Evolutionary conservation across 2,888 invertebrate genomes (phyloP), one percentile per base, ranked within the genome.

Genomic region (Eupithecia dodoneata): DNA sequence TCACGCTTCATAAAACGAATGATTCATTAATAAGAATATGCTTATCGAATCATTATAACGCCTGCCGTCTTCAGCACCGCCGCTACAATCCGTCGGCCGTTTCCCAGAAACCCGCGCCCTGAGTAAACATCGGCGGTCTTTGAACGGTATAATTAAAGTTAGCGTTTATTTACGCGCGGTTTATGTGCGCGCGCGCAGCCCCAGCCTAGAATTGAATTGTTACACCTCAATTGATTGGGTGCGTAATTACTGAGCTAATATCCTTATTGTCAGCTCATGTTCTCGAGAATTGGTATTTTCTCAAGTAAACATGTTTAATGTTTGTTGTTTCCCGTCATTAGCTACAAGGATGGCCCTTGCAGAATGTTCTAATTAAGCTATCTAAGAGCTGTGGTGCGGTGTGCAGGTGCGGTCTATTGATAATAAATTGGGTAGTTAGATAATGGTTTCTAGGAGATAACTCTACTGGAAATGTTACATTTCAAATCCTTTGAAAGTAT

Each of bases 81-180:
- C 73, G 76, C 44, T 45, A 76, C 6, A 65, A 55, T 7, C 55
- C 71, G 67, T 13, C 66, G 18, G 41, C 52, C 18, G 44, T 30
- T 45, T 49, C 9, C 13, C 45, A 10, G n/a, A 65, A 42, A 69
- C 42, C 0, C 18, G 30, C 4, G 4, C 70, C 47, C 44, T 75
- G 82, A 83, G 79, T 80, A 85, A 87, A 85, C 81, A 85, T 79
- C 83, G 83, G 84, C 81, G 74, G 81, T 83, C 82, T 87, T 85
- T 85, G 84, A 80, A 81, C 71, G 78, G 76, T 71, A 72, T 80
- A 80, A 83, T 82, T 80, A 82, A 83, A 74, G 79, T 73, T 70
- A 74, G 75, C 73, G 79, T 75, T 78, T 81, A 81, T 80, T 81
- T 78, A 77, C 75, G 76, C 75, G 73, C 77, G 73, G 75, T 74